A percentile compares a stretch with the other conserved stretches of the same genome.
These are phyloP conservation scores for Phymorhynchus buccinoides DNA, from an alignment of 1,140 invertebrate species.

Conservation along the genomic window DNA sequence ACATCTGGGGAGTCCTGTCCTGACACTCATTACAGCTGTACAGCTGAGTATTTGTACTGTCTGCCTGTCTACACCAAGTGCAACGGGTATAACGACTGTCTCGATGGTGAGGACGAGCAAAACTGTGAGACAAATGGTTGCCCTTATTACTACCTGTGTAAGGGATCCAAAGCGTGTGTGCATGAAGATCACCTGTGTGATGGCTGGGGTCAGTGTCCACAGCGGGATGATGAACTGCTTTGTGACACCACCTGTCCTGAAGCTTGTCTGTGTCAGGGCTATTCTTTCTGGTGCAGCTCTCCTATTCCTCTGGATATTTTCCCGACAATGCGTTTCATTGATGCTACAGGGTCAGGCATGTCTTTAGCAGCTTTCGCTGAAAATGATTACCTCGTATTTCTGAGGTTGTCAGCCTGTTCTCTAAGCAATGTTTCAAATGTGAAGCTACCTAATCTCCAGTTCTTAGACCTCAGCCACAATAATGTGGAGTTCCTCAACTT, in stretches of 20 bases:
- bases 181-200: constrained; percentile 35
- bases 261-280: neutral
- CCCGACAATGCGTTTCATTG: neutral
- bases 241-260: neutral
- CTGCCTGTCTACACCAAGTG: neutral
- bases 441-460: neutral
- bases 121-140: neutral
- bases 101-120: neutral
- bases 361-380: neutral
- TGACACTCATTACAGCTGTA: constrained; percentile 1
- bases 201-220: constrained; percentile 27
- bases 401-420: neutral
- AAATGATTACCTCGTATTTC: neutral
- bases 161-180: neutral
- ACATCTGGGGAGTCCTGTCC: neutral
- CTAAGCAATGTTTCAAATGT: neutral
- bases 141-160: constrained; percentile 4
- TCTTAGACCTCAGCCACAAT: neutral
- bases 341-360: neutral
- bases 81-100: neutral
- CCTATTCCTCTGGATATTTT: neutral
- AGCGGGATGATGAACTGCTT: constrained; percentile 18
- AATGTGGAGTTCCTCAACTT: neutral
- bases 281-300: neutral
- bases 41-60: neutral